Conservation (phyloP, 2,888 invertebrate species). For the Embidobia sp. region DNA sequence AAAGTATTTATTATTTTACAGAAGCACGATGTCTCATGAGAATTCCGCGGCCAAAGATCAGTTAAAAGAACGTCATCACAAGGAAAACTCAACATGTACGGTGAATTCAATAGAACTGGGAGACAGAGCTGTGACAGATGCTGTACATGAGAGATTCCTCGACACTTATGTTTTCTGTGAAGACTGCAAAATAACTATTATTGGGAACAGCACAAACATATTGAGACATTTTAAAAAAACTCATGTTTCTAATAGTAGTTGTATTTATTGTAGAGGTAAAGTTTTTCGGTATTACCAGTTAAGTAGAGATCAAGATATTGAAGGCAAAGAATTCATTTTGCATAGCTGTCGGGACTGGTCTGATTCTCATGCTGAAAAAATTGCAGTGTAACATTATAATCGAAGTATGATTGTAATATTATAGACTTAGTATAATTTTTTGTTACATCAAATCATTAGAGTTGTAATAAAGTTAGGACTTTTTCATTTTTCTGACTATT, state of each 20-base stretch:
- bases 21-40: too few species aligned
- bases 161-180: slow-evolving; percentile 70
- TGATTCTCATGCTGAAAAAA: not conserved
- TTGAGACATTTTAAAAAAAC: slow-evolving; percentile 72
- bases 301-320: slow-evolving; percentile 60
- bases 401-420: too few species aligned
- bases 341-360: slow-evolving; percentile 70
- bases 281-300: slow-evolving; percentile 72
- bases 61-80: too few species aligned
- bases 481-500: too few species aligned
- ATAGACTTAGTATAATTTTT: too few species aligned
- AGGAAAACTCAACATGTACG: too few species aligned
- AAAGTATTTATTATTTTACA: too few species aligned
- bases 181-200: slow-evolving; percentile 70
- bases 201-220: slow-evolving; percentile 70
- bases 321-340: slow-evolving; percentile 66
- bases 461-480: too few species aligned
- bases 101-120: too few species aligned
- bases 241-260: slow-evolving; percentile 70
- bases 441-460: too few species aligned
- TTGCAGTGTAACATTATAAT: too few species aligned
- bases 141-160: slow-evolving; percentile 75
- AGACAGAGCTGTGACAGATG: slow-evolving; percentile 73
- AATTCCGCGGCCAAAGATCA: too few species aligned
- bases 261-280: slow-evolving; percentile 75